Conservation (phyloP, 1,140 invertebrate genomes). For the Polyergus mexicanus region DNA sequence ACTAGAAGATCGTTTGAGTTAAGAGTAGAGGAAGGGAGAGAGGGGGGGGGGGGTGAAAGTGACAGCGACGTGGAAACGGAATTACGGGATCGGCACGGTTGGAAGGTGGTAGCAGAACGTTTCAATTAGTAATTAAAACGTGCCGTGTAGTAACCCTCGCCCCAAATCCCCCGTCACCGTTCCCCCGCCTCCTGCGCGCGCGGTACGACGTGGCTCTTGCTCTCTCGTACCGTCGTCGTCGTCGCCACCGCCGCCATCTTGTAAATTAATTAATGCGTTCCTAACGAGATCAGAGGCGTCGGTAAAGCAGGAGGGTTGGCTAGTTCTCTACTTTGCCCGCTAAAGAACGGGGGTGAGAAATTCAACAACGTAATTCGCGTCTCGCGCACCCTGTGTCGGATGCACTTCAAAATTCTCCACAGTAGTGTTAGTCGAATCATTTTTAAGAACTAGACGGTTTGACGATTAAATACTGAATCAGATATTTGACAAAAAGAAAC, state of each 20-base stretch:
- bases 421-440: not conserved
- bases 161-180: slow-evolving; percentile 31
- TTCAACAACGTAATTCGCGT: slow-evolving; percentile 48
- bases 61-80: slow-evolving; percentile 64
- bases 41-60: slow-evolving; percentile 38
- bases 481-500: not conserved
- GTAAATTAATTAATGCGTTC: slow-evolving; percentile 85
- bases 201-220: slow-evolving; percentile 66
- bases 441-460: not conserved
- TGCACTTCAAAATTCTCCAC: not conserved
- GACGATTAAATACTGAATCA: slow-evolving; percentile 21
- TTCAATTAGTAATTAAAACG: slow-evolving; percentile 85
- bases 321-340: slow-evolving; percentile 74
- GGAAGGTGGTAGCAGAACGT: slow-evolving; percentile 71
- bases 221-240: slow-evolving; percentile 68
- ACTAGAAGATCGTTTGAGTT: slow-evolving; percentile 42
- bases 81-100: slow-evolving; percentile 71
- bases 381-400: slow-evolving; percentile 2
- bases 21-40: not conserved
- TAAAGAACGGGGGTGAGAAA: slow-evolving; percentile 66
- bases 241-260: slow-evolving; percentile 80
- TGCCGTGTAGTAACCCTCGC: slow-evolving; percentile 68
- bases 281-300: slow-evolving; percentile 85
- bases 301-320: slow-evolving; percentile 77
- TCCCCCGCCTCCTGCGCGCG: slow-evolving; percentile 46